Evolutionary conservation across 92 coral and sea anemone species (phyloP).

Genomic region (Parazoanthus darwini): DNA sequence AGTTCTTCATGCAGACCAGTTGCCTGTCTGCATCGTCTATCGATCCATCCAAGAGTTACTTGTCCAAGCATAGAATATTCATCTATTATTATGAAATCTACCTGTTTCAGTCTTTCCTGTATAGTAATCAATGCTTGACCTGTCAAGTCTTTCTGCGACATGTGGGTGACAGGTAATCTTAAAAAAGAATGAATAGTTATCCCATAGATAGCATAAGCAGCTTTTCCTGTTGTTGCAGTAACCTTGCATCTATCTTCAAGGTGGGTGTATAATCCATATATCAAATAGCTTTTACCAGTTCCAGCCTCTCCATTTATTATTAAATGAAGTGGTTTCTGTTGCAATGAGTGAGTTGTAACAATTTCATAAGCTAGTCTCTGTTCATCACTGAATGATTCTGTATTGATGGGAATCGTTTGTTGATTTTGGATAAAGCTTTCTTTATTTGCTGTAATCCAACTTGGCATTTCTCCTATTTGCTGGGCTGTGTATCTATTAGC

Average conservation of each 20-base stretch:
- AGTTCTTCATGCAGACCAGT: constrained; percentile 47
- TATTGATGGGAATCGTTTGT: constrained; percentile 21
- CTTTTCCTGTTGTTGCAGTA: constrained; percentile 71
- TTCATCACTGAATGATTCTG: constrained; percentile 51
- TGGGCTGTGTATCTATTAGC: constrained; percentile 50
- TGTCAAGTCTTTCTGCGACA: constrained; percentile 59
- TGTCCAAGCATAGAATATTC: constrained; percentile 77
- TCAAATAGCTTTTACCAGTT: constrained; percentile 58
- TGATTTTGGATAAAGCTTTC: too few species aligned
- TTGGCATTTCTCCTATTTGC: constrained; percentile 64
- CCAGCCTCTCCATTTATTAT: constrained; percentile 60
- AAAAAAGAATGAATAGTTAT: constrained; percentile 68
- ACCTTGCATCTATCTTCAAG: constrained; percentile 51
- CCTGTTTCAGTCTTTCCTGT: constrained; percentile 39
- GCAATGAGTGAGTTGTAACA: constrained; percentile 46
- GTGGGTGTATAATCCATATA: constrained; percentile 48
- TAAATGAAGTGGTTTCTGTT: constrained; percentile 45
- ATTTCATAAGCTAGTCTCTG: constrained; percentile 67
- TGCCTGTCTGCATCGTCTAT: constrained; percentile 67
- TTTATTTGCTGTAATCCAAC: constrained; percentile 53
- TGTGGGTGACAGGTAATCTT: constrained; percentile 49
- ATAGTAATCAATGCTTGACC: constrained; percentile 49
- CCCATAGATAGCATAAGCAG: constrained; percentile 58
- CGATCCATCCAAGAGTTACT: constrained; percentile 65
- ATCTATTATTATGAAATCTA: constrained; percentile 56